These are phyloP conservation scores for Isotomurus palustris DNA, from an alignment of 2,888 invertebrate genomes.

Conservation along the genomic window DNA sequence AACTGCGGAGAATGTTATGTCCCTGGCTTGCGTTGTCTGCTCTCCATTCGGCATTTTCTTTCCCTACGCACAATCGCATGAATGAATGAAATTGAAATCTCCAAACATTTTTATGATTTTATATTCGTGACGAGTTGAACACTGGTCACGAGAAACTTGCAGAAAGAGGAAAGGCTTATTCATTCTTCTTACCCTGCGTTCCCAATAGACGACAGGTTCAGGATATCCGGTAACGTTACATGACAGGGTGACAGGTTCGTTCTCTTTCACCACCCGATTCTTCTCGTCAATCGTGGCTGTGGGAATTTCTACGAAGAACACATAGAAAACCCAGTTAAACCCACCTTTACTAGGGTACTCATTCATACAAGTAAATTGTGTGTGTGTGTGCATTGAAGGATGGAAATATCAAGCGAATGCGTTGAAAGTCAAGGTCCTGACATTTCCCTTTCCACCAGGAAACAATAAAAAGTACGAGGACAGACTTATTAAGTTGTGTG, in stretches of 20 bases:
- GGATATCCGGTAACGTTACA: slow-evolving; percentile 53
- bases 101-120: no score
- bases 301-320: slow-evolving; percentile 19
- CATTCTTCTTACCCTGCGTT: slow-evolving; percentile 31
- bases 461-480: neutral
- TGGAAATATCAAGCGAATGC: no score
- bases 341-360: no score
- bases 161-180: no score
- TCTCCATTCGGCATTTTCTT: slow-evolving; percentile 44
- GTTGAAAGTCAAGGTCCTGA: no score
- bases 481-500: no score
- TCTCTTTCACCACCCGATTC: slow-evolving; percentile 48
- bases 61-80: slow-evolving; percentile 28
- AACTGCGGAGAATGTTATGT: slow-evolving; percentile 49
- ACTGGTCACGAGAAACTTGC: no score
- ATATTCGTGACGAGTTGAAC: no score
- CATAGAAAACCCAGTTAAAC: no score
- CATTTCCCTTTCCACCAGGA: neutral
- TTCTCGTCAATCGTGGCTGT: slow-evolving; percentile 15
- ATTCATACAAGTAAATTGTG: no score
- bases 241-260: slow-evolving; percentile 50
- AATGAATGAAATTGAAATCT: no score
- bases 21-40: slow-evolving; percentile 50
- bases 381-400: no score
- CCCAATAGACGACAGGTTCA: slow-evolving; percentile 52